Evolutionary conservation across 2,888 invertebrate species (phyloP).

Genomic region (Salticus scenicus): DNA sequence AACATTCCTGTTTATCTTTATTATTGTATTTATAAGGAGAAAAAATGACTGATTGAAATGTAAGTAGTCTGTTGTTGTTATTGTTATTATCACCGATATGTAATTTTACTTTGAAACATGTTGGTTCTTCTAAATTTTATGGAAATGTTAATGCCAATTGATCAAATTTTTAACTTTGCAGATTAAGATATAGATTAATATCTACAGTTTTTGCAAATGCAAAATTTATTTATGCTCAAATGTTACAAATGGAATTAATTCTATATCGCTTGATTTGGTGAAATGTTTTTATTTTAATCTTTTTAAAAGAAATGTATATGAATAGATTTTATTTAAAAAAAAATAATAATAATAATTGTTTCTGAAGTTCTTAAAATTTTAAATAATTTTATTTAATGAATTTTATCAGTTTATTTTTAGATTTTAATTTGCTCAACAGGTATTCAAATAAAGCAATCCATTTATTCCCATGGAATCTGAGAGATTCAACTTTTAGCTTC

Average conservation of each 20-base stretch:
- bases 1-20: slow-evolving; percentile 9
- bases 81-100: background rate
- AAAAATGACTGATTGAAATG: background rate
- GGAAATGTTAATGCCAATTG: slow-evolving; percentile 3
- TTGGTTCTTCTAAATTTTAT: slow-evolving; percentile 12
- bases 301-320: too few species aligned
- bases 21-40: background rate
- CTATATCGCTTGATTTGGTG: too few species aligned
- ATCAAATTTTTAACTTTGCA: background rate
- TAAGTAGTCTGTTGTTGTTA: background rate
- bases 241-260: too few species aligned
- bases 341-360: too few species aligned
- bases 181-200: background rate
- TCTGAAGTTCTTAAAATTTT: too few species aligned
- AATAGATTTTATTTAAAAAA: too few species aligned
- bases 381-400: too few species aligned
- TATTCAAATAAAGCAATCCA: slow-evolving; percentile 27
- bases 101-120: background rate
- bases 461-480: slow-evolving; percentile 25
- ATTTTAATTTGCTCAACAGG: slow-evolving; percentile 27
- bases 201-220: too few species aligned
- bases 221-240: too few species aligned
- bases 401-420: background rate
- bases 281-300: too few species aligned
- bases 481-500: slow-evolving; percentile 6